phyloP scores from a whole-genome alignment of 2,113 vertebrate species.

The Nettapus auritus region DNA sequence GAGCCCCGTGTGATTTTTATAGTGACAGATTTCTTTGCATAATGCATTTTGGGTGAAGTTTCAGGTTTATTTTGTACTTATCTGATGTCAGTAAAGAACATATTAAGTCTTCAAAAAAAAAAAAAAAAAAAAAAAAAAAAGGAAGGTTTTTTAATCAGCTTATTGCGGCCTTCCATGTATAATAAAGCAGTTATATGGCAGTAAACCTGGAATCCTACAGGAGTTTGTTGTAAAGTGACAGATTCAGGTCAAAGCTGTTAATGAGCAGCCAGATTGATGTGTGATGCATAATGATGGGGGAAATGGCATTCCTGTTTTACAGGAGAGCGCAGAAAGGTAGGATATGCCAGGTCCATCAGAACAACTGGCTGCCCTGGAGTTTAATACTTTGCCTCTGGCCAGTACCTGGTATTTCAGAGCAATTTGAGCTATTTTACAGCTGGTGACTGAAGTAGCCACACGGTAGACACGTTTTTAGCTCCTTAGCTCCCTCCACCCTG shows the following conservation, averaged over 20 bases:
- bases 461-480: not conserved
- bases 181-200: slow-evolving; percentile 59
- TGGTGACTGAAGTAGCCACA: not conserved
- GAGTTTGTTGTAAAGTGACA: slow-evolving; percentile 67
- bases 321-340: not conserved
- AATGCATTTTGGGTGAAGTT: slow-evolving; percentile 23
- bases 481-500: not conserved
- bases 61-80: slow-evolving; percentile 49
- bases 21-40: slow-evolving; percentile 30
- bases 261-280: slow-evolving; percentile 62
- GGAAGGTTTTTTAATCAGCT: slow-evolving; percentile 57
- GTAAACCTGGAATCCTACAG: slow-evolving; percentile 56
- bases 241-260: slow-evolving; percentile 76
- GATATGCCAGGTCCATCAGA: not conserved
- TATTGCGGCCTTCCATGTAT: slow-evolving; percentile 59
- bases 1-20: slow-evolving; percentile 1
- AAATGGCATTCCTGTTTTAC: slow-evolving; percentile 35
- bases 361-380: not conserved
- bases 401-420: not conserved
- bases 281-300: slow-evolving; percentile 38
- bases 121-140: not conserved
- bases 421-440: not conserved
- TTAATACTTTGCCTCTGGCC: not conserved
- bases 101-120: slow-evolving; percentile 40
- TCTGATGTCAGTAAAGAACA: slow-evolving; percentile 60